A percentile compares a stretch with the other conserved stretches of the same genome.
These are phyloP conservation scores for Sebastes kiyomatsui DNA, from an alignment of 2,797 vertebrate genomes.

Conservation along the genomic window DNA sequence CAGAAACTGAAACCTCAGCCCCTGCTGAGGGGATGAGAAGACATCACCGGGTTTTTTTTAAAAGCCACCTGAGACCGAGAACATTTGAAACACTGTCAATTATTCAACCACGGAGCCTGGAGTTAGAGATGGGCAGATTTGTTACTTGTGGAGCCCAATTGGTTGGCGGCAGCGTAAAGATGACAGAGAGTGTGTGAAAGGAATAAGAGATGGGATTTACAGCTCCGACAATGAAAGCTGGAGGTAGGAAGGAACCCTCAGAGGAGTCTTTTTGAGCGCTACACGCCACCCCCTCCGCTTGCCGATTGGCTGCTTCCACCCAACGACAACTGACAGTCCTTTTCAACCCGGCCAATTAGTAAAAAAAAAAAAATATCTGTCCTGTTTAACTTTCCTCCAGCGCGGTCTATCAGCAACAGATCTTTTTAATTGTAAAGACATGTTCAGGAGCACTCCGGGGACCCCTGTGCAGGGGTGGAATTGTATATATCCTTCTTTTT, in stretches of 20 bases:
- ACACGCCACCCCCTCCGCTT: background rate
- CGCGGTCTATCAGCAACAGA: constrained; percentile 35
- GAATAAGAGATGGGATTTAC: constrained; percentile 50
- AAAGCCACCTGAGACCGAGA: constrained; percentile 53
- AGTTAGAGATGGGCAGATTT: constrained; percentile 52
- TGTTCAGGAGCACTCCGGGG: constrained; percentile 49
- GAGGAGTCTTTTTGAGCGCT: constrained; percentile 19
- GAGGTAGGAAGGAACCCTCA: constrained; percentile 46
- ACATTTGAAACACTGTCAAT: constrained; percentile 60
- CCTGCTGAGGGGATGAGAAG: constrained; percentile 50
- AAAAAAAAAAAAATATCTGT: constrained; percentile 9
- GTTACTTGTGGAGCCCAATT: constrained; percentile 38
- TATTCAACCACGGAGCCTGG: constrained; percentile 43
- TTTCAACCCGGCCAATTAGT: constrained; percentile 65
- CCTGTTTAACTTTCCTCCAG: constrained; percentile 26
- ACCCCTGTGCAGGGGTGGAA: constrained; percentile 30
- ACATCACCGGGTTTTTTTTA: constrained; percentile 23
- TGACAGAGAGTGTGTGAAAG: constrained; percentile 26
- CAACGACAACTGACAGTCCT: constrained; percentile 43
- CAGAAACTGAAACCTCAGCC: constrained; percentile 41
- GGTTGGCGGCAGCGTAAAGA: constrained; percentile 40
- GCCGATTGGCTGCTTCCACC: constrained; percentile 42
- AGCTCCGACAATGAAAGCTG: constrained; percentile 30
- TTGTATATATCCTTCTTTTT: constrained; percentile 35
- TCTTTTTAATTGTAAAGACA: constrained; percentile 65